Percentiles rank a stretch among this genome's conserved stretches.
These are phyloP conservation scores for Phylloscopus collybita DNA, from an alignment of 2,797 vertebrate species.

Conservation along the genomic window DNA sequence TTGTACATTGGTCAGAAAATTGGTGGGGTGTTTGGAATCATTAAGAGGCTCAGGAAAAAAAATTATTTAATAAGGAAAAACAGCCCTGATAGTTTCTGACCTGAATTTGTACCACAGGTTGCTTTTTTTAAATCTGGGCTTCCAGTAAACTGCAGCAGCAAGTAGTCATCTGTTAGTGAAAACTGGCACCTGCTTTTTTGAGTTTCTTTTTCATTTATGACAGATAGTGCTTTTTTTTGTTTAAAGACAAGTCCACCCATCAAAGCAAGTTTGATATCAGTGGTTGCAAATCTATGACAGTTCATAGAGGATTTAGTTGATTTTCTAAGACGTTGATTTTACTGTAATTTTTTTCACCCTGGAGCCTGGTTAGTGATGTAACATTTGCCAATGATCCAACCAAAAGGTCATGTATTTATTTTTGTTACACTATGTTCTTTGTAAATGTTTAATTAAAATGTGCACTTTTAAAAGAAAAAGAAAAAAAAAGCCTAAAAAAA, in stretches of 20 bases:
- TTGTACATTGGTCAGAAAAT: constrained; percentile 43
- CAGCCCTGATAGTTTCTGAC: constrained; percentile 64
- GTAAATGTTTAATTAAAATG: constrained; percentile 73
- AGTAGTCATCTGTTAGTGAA: constrained; percentile 19
- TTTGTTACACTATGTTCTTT: constrained; percentile 74
- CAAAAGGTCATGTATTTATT: constrained; percentile 77
- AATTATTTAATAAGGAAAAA: constrained; percentile 52
- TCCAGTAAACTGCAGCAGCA: constrained; percentile 48
- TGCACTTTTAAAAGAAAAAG: constrained; percentile 68
- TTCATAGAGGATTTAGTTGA: constrained; percentile 2
- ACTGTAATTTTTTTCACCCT: constrained; percentile 50
- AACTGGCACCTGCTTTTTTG: constrained; percentile 30
- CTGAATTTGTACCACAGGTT: constrained; percentile 41
- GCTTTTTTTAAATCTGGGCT: constrained; percentile 35
- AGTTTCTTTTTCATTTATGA: not conserved
- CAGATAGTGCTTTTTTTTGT: constrained; percentile 25
- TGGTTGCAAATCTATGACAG: constrained; percentile 21
- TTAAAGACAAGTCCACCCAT: constrained; percentile 28
- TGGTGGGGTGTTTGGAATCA: constrained; percentile 50
- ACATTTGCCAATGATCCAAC: constrained; percentile 65
- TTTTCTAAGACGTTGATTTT: constrained; percentile 46
- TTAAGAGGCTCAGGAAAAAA: constrained; percentile 72
- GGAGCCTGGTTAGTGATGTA: constrained; percentile 54
- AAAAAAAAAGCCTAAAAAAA: not conserved
- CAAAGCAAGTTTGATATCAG: constrained; percentile 37